Evolutionary conservation across 2,888 invertebrate species (phyloP).

Genomic region (Drosophila hamatofila): DNA sequence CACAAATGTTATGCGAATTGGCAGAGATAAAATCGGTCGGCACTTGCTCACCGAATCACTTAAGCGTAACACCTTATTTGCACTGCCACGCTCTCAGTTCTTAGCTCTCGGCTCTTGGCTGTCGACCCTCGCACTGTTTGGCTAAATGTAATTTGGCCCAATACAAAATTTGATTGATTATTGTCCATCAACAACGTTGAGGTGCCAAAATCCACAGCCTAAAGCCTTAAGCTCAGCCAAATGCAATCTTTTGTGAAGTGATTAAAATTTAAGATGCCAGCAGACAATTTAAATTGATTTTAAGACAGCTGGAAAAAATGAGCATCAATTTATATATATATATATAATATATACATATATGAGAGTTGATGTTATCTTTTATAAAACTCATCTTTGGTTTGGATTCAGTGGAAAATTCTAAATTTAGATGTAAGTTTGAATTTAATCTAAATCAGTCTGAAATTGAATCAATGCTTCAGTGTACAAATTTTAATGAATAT

Average conservation of each 20-base stretch:
- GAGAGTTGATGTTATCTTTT: background rate
- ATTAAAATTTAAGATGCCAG: background rate
- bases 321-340: background rate
- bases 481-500: too few species aligned
- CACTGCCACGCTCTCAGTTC: constrained; percentile 23
- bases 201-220: background rate
- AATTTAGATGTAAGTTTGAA: background rate
- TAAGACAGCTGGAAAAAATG: background rate
- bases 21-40: constrained; percentile 46
- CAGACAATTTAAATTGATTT: constrained; percentile 9
- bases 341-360: background rate
- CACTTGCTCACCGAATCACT: constrained; percentile 53
- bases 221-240: background rate
- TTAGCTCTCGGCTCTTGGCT: too few species aligned
- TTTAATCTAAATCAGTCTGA: background rate
- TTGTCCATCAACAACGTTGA: constrained; percentile 37
- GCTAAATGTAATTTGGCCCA: constrained; percentile 38
- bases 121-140: background rate
- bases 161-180: constrained; percentile 65
- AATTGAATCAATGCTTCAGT: too few species aligned
- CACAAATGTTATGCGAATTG: constrained; percentile 70
- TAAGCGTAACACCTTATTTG: constrained; percentile 71
- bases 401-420: background rate
- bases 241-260: constrained; percentile 3
- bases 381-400: background rate